Conservation (phyloP, 2,113 vertebrate species). For the Nanger granti region DNA sequence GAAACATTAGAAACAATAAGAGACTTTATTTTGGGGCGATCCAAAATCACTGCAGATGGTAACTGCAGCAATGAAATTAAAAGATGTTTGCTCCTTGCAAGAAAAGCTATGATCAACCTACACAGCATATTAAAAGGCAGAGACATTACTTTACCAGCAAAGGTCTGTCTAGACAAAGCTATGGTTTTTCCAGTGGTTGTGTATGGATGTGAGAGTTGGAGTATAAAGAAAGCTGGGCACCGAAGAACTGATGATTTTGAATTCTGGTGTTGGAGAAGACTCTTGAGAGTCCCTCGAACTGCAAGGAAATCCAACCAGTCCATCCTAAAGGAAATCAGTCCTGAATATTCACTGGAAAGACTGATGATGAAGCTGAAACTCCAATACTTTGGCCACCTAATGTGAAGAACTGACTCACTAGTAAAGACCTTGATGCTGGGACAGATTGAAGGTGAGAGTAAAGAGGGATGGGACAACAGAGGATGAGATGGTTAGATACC, state of each 20-base stretch:
- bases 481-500: neutral
- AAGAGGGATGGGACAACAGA: neutral
- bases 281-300: neutral
- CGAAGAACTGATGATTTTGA: accelerated
- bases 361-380: neutral
- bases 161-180: neutral
- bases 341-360: neutral
- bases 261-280: neutral
- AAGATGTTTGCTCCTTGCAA: neutral
- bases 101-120: neutral
- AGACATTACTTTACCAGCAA: neutral
- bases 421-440: neutral
- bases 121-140: neutral
- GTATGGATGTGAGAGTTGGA: neutral
- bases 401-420: accelerated
- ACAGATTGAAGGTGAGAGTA: neutral
- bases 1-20: neutral
- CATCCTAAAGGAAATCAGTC: neutral
- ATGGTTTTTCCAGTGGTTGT: neutral
- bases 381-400: neutral
- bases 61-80: neutral
- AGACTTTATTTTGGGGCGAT: neutral
- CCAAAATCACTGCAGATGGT: neutral
- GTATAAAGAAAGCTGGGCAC: neutral
- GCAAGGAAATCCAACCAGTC: neutral